Base-by-base conservation (phyloP, 1,140 invertebrate genomes). In the Aphaenogaster rudis region DNA sequence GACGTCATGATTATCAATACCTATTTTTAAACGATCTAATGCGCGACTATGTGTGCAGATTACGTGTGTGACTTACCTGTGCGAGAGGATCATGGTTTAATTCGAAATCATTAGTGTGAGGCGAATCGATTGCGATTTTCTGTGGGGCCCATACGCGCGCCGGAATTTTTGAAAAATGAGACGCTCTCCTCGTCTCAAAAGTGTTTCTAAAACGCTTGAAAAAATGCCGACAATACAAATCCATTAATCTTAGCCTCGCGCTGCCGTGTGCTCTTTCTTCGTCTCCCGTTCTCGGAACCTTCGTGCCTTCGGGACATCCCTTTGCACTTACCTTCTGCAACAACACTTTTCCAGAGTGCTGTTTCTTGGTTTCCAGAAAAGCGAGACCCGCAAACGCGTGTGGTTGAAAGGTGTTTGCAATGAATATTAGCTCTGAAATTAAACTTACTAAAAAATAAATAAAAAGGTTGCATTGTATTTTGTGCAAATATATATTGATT, bases 181-280 rank as follows among this genome's bases (percentile, higher is more conserved):
- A 91, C 72, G 79, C 89, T 87, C 89, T 93, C 80, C 86, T 91
- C 81, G 79, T 87, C 90, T 93, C 91, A 91, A 93, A 93, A 94
- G 93, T 94, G 91, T 88, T 92, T 91, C 93, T 89, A 94, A 93
- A 94, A 93, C 88, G 89, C 87, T 89, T 91, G 92, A 93, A 94
- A 92, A 94, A 94, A 91, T 92, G 91, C 93, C 92, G 92, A 94
- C 93, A 93, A 94, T 93, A 90, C 69, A 81, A 91, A 93, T 93
- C 93, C 93, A 94, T 94, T 94, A 94, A 94, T 94, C 93, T 93
- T 93, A 87, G 82, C 90, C 21, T 90, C 86, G 74, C 86, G 86
- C 57, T 90, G 82, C 81, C 79, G 76, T 67, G 81, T 67, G 50
- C 84, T 91, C 90, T 91, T 88, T 89, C 90, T 89, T 87, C 86